Base-by-base conservation (phyloP, 2,113 vertebrate genomes). In the Oxyura jamaicensis region DNA sequence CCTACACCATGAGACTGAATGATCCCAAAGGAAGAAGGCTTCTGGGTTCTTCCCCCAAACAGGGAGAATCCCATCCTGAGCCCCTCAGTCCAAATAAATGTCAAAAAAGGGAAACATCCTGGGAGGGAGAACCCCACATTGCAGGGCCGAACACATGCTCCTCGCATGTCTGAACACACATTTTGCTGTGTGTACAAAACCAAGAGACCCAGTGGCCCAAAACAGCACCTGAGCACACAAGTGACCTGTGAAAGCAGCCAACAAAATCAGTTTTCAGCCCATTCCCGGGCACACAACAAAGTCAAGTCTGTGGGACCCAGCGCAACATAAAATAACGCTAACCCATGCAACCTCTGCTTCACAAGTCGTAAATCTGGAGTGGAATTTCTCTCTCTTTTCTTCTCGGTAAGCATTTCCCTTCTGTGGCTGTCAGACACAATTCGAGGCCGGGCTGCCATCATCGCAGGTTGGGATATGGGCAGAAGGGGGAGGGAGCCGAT, bases 381-480 rank as follows among this genome's bases (percentile, higher is more conserved):
- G 29, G 55, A 90, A 85, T 87, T 92, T 66, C 78, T 91, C 53
- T 94, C 85, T 55, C 67, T 83, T 82, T 65, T 46, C 85, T 85
- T 75, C 67, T 82, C 4, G 58, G 91, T 87, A 87, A 85, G 55
- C 3, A 0, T 90, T 93, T 90, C 72, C 72, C 67, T 86, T 58
- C 80, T 55, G 36, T 25, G 86, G 73, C 65, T 72, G n/a, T 35
- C 4, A 1, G 78, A 48, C 26, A 41, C 92, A 80, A 80, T 72
- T 29, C n/a, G 59, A 88, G 50, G 56, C 79, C 35, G 29, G 48
- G 72, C 62, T 90, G 82, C 90, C 74, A 36, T 48, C 21, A 1
- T 83, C 50, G 63, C 58, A 48, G 36, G 46, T n/a, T 65, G 42
- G 88, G 90, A 28, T 85, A 69, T 83, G 90, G 71, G 58, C 13